Evolutionary conservation across 2,113 vertebrate genomes (phyloP), one percentile per base, ranked within the genome.

Genomic region (Notarius lentiginosus): DNA sequence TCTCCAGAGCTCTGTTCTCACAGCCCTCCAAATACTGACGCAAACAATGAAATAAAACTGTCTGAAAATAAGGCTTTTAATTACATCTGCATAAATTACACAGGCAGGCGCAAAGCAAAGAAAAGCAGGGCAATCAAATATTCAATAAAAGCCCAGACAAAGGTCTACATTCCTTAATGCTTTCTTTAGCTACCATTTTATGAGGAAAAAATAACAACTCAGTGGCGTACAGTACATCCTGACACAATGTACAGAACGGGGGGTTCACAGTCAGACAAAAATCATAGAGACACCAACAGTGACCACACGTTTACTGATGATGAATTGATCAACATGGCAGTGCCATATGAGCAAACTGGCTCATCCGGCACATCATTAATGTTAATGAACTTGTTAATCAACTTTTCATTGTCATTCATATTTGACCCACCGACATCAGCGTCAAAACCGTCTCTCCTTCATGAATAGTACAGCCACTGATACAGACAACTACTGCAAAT

Each of bases 31-130:
- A 83, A 83, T 41, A 77, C 79, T 49, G n/a, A 66, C 7, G 80
- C 68, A 87, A 84, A 56, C 68, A 49, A 86, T 61, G 87, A 85
- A 90, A 89, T 88, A 75, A 93, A 91, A 90, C 84, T 61, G 79
- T 66, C 66, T 88, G 85, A 82, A 79, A 88, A 87, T 82, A 73
- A 79, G 53, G 86, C 89, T 89, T 88, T 86, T 79, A 91, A 91
- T 92, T 87, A 81, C 88, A 92, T 90, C 81, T 77, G 83, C 75
- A 90, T 89, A 88, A 84, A 79, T 89, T 91, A 83, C 86, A 80
- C 89, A 84, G 85, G 47, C 75, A 87, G 88, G 87, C 80, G 85
- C 34, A 17, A 11, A 30, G 66, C 76, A 14, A 88, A 75, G 89
- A 56, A 86, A 79, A 82, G 63, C 77, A 65, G 51, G 89, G 55